Conservation (phyloP, 2,113 vertebrate species). For the Spilogale gracilis region DNA sequence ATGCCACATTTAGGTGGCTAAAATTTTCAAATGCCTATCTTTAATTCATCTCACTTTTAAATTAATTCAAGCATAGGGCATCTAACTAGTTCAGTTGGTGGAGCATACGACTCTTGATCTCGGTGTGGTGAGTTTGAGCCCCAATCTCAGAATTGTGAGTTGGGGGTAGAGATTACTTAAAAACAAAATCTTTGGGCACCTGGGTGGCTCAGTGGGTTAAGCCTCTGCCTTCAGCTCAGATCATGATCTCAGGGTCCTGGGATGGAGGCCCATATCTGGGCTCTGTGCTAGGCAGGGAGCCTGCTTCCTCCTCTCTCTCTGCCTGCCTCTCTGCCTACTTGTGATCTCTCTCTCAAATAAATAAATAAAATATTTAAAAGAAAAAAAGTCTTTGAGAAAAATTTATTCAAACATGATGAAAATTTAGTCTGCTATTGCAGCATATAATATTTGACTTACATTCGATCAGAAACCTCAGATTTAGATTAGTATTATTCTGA, state of each 20-base stretch:
- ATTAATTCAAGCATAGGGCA: background rate
- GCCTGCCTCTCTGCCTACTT: too few species aligned
- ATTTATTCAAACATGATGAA: background rate
- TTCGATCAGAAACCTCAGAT: background rate
- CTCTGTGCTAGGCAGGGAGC: too few species aligned
- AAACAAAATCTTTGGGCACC: background rate
- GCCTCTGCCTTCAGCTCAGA: too few species aligned
- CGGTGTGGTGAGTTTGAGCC: background rate
- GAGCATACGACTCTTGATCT: background rate
- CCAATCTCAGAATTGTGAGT: background rate
- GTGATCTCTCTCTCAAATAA: too few species aligned
- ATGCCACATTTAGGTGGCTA: background rate
- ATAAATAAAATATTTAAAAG: too few species aligned
- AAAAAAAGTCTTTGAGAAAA: background rate
- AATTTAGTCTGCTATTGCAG: background rate
- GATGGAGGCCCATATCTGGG: too few species aligned
- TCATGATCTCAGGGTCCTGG: too few species aligned
- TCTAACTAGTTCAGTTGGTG: background rate
- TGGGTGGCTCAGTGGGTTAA: too few species aligned
- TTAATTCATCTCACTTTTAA: background rate
- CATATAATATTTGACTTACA: background rate
- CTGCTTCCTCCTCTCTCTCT: too few species aligned
- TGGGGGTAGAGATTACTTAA: background rate
- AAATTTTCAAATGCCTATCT: background rate
- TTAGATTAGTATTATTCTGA: background rate